These are phyloP conservation scores for Agrochola litura DNA, from an alignment of 2,888 invertebrate species.

Conservation along the genomic window DNA sequence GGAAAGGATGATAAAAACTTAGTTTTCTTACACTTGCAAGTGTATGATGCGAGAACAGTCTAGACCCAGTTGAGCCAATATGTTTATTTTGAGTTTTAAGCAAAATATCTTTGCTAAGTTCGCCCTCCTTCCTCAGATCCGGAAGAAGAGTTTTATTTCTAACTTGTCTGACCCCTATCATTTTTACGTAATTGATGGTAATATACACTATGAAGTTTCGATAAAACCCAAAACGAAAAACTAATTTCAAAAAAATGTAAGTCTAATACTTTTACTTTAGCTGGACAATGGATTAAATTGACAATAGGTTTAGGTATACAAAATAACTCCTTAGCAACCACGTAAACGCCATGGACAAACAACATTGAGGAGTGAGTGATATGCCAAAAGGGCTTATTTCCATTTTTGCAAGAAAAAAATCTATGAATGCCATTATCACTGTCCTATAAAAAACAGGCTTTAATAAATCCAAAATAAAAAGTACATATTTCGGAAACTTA, in stretches of 20 bases:
- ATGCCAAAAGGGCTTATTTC: too few species aligned
- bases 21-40: slow-evolving; percentile 89
- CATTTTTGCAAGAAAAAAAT: too few species aligned
- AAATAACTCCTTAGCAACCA: slow-evolving; percentile 51
- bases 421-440: too few species aligned
- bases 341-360: background rate
- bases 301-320: slow-evolving; percentile 21
- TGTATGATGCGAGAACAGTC: slow-evolving; percentile 91
- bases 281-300: slow-evolving; percentile 36
- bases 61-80: slow-evolving; percentile 83
- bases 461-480: too few species aligned
- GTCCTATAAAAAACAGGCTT: too few species aligned
- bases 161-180: slow-evolving; percentile 81
- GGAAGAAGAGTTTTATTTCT: slow-evolving; percentile 86
- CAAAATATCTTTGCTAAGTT: slow-evolving; percentile 81
- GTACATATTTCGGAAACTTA: too few species aligned
- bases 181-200: slow-evolving; percentile 53
- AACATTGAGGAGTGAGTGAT: too few species aligned
- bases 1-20: slow-evolving; percentile 84
- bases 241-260: slow-evolving; percentile 10
- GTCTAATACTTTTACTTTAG: background rate
- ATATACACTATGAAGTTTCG: slow-evolving; percentile 34
- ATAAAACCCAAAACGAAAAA: slow-evolving; percentile 28
- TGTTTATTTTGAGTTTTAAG: slow-evolving; percentile 84
- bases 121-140: slow-evolving; percentile 84